phyloP scores from a whole-genome alignment of 2,113 vertebrate species.

The Bettongia penicillata region DNA sequence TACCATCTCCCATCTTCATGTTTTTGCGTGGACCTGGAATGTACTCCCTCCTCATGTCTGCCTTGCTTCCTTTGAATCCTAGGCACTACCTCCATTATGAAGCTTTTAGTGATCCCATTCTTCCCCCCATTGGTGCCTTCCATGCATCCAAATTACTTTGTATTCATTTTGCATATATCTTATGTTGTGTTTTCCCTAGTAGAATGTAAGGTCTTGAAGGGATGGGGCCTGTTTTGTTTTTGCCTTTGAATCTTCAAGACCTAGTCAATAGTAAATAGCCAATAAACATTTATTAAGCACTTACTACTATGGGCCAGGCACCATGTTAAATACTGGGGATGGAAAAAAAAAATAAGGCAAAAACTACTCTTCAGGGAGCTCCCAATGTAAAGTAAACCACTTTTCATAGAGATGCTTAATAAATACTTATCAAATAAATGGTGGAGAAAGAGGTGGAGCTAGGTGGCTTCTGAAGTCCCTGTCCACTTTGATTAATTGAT shows the following conservation, averaged over 20 bases:
- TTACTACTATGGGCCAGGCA: background rate
- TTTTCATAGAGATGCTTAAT: background rate
- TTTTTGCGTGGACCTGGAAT: background rate
- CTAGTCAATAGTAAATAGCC: background rate
- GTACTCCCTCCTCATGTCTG: background rate
- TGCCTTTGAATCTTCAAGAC: background rate
- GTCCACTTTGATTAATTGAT: background rate
- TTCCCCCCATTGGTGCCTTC: background rate
- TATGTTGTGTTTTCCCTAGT: background rate
- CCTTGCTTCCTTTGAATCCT: background rate
- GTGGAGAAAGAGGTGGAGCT: background rate
- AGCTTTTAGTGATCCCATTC: background rate
- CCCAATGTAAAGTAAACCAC: background rate
- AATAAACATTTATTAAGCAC: background rate
- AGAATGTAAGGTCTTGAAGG: background rate
- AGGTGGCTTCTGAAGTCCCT: background rate
- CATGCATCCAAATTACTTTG: background rate
- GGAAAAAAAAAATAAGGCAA: background rate
- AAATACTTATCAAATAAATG: background rate
- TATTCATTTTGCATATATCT: background rate
- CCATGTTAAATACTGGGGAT: too few relatives aligned
- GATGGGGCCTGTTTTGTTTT: background rate
- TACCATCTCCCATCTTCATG: background rate
- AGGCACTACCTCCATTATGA: background rate
- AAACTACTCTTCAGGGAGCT: background rate